A percentile compares a stretch with the other conserved stretches of the same genome.
These are phyloP conservation scores for Naso thynnoides DNA, from an alignment of 2,797 vertebrate genomes.

Conservation along the genomic window DNA sequence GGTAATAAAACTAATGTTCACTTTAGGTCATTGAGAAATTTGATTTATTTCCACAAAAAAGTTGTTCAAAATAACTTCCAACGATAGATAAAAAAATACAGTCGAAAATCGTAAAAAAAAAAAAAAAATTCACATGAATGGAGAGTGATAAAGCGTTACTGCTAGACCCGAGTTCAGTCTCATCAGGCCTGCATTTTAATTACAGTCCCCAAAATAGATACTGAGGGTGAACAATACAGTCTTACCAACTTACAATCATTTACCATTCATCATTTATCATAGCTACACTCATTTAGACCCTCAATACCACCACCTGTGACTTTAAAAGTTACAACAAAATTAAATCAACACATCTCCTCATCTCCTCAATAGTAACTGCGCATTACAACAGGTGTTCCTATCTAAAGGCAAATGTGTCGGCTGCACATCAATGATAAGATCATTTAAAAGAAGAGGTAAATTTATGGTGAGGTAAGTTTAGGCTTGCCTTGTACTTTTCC, in stretches of 20 bases:
- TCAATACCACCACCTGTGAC: not conserved
- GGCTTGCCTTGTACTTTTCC: too few species aligned
- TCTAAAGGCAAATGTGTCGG: not conserved
- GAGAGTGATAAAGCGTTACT: slow-evolving; percentile 19
- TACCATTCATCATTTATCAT: too few species aligned
- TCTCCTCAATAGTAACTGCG: slow-evolving; percentile 5
- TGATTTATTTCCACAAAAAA: slow-evolving; percentile 70
- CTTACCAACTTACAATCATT: slow-evolving; percentile 14
- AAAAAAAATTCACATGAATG: slow-evolving; percentile 37
- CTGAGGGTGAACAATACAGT: slow-evolving; percentile 30
- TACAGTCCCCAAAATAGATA: not conserved
- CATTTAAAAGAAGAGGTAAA: not conserved
- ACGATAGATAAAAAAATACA: slow-evolving; percentile 60
- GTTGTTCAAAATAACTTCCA: slow-evolving; percentile 81
- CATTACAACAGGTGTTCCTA: slow-evolving; percentile 14
- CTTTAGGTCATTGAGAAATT: slow-evolving; percentile 48
- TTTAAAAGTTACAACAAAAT: slow-evolving; percentile 17
- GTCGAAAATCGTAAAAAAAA: slow-evolving; percentile 50
- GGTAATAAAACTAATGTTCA: slow-evolving; percentile 57
- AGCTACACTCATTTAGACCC: not conserved
- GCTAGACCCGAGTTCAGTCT: slow-evolving; percentile 17
- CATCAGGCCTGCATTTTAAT: slow-evolving; percentile 16
- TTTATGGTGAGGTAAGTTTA: too few species aligned
- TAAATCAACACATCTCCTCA: slow-evolving; percentile 3
- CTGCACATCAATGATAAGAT: slow-evolving; percentile 7